Percentiles rank a stretch among this genome's conserved stretches.
Evolutionary conservation across 2,797 vertebrate species (phyloP).

Genomic region (Hephaestus fuliginosus): DNA sequence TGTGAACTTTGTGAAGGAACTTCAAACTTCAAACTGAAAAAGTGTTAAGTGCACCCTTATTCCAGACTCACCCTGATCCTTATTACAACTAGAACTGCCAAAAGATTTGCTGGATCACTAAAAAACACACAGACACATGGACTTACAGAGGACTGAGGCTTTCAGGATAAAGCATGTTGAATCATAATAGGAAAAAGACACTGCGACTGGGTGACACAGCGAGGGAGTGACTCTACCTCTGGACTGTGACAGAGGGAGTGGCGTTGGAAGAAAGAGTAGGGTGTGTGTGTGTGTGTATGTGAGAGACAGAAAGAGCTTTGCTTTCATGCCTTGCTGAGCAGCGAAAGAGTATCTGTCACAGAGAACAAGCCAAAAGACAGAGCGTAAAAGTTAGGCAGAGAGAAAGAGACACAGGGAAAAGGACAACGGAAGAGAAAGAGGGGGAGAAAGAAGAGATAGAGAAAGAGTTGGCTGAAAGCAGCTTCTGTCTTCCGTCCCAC

Average conservation of each 20-base stretch:
- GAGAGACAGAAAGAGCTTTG: constrained; percentile 50
- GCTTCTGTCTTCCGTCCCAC: constrained; percentile 78
- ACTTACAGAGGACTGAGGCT: constrained; percentile 2
- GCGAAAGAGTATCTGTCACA: constrained; percentile 70
- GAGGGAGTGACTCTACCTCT: constrained; percentile 77
- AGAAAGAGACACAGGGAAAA: constrained; percentile 49
- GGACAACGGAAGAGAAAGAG: constrained; percentile 42
- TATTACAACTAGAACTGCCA: neutral
- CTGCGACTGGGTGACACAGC: constrained; percentile 50
- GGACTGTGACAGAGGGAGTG: constrained; percentile 80
- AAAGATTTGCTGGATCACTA: constrained; percentile 18
- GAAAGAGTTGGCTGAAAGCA: constrained; percentile 75
- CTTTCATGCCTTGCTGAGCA: constrained; percentile 67
- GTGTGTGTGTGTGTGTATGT: constrained; percentile 38
- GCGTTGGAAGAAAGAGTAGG: constrained; percentile 62
- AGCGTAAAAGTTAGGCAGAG: constrained; percentile 67
- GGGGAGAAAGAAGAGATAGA: constrained; percentile 49
- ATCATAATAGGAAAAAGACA: constrained; percentile 44
- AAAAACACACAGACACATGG: constrained; percentile 23
- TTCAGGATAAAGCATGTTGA: constrained; percentile 32
- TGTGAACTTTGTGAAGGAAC: constrained; percentile 22
- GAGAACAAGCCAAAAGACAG: constrained; percentile 63
- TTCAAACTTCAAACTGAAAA: constrained; percentile 16
- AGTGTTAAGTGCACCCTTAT: constrained; percentile 31
- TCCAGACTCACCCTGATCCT: constrained; percentile 20